These are phyloP conservation scores for Meloidogyne hapla DNA, from an alignment of 1,140 invertebrate genomes.

Conservation along the genomic window DNA sequence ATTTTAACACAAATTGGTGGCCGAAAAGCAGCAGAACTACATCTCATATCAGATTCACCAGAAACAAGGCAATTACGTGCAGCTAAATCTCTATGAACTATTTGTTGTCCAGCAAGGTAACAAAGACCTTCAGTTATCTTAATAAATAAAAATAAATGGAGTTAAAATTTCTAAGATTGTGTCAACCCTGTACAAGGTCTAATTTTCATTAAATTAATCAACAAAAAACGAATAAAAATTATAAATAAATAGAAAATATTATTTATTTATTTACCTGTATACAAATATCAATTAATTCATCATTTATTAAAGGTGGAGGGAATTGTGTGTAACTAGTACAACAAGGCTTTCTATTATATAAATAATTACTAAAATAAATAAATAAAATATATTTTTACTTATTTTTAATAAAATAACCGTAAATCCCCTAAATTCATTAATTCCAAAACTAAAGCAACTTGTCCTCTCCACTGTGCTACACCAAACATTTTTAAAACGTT, in stretches of 20 bases:
- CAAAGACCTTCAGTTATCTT: constrained; percentile 77
- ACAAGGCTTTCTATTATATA: constrained; percentile 33
- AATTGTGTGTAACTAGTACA: constrained; percentile 50
- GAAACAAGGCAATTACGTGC: constrained; percentile 88
- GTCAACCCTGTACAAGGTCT: no score
- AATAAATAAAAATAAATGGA: no score
- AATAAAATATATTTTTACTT: background rate
- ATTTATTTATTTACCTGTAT: constrained; percentile 35
- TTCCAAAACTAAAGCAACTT: constrained; percentile 45
- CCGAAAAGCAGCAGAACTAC: constrained; percentile 44
- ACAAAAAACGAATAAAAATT: background rate
- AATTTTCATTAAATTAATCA: no score
- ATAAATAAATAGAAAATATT: no score
- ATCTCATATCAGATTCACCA: constrained; percentile 70
- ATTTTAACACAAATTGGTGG: constrained; percentile 54
- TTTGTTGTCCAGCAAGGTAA: constrained; percentile 88
- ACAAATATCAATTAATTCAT: constrained; percentile 44
- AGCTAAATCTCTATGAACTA: constrained; percentile 92
- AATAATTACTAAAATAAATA: constrained; percentile 37
- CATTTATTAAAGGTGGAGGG: constrained; percentile 38
- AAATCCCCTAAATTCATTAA: constrained; percentile 50
- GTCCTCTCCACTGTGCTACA: constrained; percentile 28
- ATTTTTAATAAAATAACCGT: background rate
- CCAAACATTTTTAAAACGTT: constrained; percentile 51
- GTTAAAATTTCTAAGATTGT: no score